These are phyloP conservation scores for Psittacara wagleri DNA, from an alignment of 2,113 vertebrate genomes.

Conservation along the genomic window DNA sequence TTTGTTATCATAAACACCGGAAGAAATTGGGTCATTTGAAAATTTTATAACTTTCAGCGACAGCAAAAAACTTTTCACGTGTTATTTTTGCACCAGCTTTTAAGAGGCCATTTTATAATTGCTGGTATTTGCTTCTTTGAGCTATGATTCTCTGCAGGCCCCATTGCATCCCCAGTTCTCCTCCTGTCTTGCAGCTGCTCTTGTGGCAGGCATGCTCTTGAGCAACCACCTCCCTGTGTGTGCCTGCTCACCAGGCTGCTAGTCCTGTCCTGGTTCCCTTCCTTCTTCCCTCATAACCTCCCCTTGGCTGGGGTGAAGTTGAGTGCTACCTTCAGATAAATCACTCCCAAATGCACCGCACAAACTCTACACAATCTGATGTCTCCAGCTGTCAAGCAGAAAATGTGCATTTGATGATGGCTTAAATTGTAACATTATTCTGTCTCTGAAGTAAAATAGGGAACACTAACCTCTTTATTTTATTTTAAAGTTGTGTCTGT, in stretches of 20 bases:
- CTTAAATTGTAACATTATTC: background rate
- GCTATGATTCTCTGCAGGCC: background rate
- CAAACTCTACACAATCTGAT: background rate
- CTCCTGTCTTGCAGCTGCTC: background rate
- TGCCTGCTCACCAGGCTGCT: background rate
- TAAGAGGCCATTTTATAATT: background rate
- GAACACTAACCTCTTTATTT: background rate
- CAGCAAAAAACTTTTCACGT: background rate
- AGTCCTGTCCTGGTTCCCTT: background rate
- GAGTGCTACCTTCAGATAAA: background rate
- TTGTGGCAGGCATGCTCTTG: rapidly evolving
- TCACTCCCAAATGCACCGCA: background rate
- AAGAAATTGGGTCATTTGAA: background rate
- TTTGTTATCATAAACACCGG: background rate
- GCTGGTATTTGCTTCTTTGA: background rate
- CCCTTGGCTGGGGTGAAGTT: background rate
- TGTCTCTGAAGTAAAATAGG: background rate
- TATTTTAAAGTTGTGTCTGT: slow-evolving; percentile 20
- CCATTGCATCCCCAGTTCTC: background rate
- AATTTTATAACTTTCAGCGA: background rate
- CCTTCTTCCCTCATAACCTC: background rate
- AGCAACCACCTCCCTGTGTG: background rate
- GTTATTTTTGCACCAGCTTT: background rate
- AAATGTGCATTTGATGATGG: background rate
- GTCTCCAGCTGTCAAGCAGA: slow-evolving; percentile 22